phyloP scores from a whole-genome alignment of 2,888 invertebrate species.

The Pseudococcus longispinus region DNA sequence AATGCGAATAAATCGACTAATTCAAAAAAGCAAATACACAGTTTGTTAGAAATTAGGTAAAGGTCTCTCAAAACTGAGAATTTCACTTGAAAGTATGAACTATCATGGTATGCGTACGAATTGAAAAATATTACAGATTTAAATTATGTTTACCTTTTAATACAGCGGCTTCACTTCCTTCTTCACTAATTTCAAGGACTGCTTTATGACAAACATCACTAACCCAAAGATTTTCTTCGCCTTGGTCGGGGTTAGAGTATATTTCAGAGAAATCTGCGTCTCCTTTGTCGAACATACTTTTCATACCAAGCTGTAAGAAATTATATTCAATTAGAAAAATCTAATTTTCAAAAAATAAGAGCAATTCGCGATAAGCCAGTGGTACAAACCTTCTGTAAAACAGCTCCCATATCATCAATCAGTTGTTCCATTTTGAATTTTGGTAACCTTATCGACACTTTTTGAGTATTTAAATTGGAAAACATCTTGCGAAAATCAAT shows the following conservation, averaged over 20 bases:
- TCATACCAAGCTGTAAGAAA: slow-evolving; percentile 43
- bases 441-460: slow-evolving; percentile 76
- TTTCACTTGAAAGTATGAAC: no score
- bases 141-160: slow-evolving; percentile 76
- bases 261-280: slow-evolving; percentile 73
- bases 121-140: background rate
- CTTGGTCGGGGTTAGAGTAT: slow-evolving; percentile 64
- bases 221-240: slow-evolving; percentile 67
- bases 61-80: no score
- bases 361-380: no score
- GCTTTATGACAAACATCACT: slow-evolving; percentile 82
- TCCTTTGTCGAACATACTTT: slow-evolving; percentile 59
- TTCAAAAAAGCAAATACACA: no score
- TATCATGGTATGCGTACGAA: background rate
- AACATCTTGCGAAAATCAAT: slow-evolving; percentile 67
- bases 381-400: slow-evolving; percentile 71
- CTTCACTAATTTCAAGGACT: slow-evolving; percentile 85
- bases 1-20: no score
- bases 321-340: background rate
- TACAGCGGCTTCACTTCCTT: slow-evolving; percentile 85
- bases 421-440: slow-evolving; percentile 81
- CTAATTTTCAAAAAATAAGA: background rate
- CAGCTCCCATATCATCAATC: slow-evolving; percentile 69
- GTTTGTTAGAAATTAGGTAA: no score
- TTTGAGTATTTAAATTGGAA: slow-evolving; percentile 64